Evolutionary conservation across 2,113 vertebrate species (phyloP), one percentile per base, ranked within the genome.

Genomic region (Percina caprodes): DNA sequence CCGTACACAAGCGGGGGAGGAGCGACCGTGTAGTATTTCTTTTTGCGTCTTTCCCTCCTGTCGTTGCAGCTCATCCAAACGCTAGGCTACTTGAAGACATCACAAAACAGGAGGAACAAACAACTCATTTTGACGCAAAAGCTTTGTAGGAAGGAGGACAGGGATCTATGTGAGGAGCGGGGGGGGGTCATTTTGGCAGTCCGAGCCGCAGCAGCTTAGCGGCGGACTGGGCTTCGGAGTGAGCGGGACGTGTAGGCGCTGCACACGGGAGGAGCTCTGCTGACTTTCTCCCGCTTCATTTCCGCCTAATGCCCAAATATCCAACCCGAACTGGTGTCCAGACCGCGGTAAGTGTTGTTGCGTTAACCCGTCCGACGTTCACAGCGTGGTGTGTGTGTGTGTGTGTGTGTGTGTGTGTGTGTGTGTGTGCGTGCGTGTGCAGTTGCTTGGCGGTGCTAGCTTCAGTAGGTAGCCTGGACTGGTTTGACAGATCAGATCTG

Each of bases 1-100:
- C 90, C 74, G 92, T 90, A 92, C 93, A 92, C 66, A 65, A 81
- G 89, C 86, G 74, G 91, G 94, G 94, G 95, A 94, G 95, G 94
- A 95, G 94, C 94, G 85, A 93, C 35, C 62, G 88, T 85, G 91
- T 88, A 92, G 86, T 93, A 89, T 90, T 93, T 93, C 89, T 92
- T 92, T 89, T 79, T 76, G 86, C 75, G 90, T 88, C 87, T 77
- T 91, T 90, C 76, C 90, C 90, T 87, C 87, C 77, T 65, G 85
- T 92, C 92, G 92, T 71, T 88, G 93, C 92, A 89, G 89, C 86
- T 79, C 86, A 83, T 89, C 82, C 81, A 86, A 85, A 86, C 85
- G 86, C 76, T 30, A 30, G 30, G 30, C 30, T 75, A 68, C 86
- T 88, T 88, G 85, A 90, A 89, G 70, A 85, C 91, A 89, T 63